These are phyloP conservation scores for Drosophila hamatofila DNA, from an alignment of 2,888 invertebrate genomes.

Conservation along the genomic window DNA sequence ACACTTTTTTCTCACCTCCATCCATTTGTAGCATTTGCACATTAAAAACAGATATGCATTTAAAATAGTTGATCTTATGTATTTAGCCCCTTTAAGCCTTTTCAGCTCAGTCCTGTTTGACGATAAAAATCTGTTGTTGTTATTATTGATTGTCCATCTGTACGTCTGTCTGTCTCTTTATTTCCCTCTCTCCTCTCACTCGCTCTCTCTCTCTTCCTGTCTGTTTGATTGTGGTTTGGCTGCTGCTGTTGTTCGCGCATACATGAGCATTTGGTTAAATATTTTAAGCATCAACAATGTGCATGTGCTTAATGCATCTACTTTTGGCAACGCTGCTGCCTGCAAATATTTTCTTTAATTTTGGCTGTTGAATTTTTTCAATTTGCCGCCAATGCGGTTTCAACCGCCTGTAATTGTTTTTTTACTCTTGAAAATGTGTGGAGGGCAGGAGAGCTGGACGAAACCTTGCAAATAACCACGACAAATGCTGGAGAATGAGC, in stretches of 20 bases:
- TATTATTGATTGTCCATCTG: conserved; percentile 14
- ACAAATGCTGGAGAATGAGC: conserved; percentile 27
- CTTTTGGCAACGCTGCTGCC: conserved; percentile 27
- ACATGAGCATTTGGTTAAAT: conserved; percentile 35
- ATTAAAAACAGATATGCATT: conserved; percentile 7
- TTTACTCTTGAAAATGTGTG: conserved; percentile 45
- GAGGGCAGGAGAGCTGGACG: neutral
- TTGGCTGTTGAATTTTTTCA: conserved; percentile 40
- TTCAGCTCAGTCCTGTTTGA: conserved; percentile 34
- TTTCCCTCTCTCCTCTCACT: neutral
- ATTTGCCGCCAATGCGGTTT: conserved; percentile 56
- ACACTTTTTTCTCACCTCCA: neutral
- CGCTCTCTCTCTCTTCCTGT: neutral
- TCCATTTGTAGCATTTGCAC: neutral
- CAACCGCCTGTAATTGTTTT: conserved; percentile 61
- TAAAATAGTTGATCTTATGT: conserved; percentile 13
- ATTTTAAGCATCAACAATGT: conserved; percentile 31
- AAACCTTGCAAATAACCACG: conserved; percentile 19
- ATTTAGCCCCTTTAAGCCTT: conserved; percentile 47
- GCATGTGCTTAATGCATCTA: conserved; percentile 45
- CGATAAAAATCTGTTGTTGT: conserved; percentile 33
- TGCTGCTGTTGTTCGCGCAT: neutral
- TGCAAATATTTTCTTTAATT: conserved; percentile 27
- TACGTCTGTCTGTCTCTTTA: neutral
- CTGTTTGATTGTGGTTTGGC: conserved; percentile 39